Evolutionary conservation across 2,797 vertebrate species (phyloP).

Genomic region (Gobionotothen gibberifrons): DNA sequence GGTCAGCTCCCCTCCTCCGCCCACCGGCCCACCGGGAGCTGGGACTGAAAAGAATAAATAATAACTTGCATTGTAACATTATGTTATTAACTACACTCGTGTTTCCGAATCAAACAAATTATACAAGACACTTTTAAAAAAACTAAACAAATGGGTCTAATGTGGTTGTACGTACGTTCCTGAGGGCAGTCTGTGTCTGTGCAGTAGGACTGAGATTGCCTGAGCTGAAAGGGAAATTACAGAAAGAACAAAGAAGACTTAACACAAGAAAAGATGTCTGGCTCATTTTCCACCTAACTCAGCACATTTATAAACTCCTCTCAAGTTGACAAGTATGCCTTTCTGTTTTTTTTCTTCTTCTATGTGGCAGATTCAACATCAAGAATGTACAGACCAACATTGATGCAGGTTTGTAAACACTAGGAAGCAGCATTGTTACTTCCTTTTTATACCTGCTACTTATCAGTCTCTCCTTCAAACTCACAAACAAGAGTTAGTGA

Average conservation of each 20-base stretch:
- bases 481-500: too few relatives aligned
- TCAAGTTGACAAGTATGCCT: too few relatives aligned
- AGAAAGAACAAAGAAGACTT: constrained; percentile 9
- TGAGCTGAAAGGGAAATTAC: constrained; percentile 85
- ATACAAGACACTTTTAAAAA: not conserved
- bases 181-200: constrained; percentile 85
- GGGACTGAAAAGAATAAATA: constrained; percentile 85
- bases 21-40: constrained; percentile 86
- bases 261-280: not conserved
- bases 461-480: too few relatives aligned
- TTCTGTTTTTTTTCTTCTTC: too few relatives aligned
- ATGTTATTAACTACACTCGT: not conserved
- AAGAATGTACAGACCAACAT: too few relatives aligned
- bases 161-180: constrained; percentile 78
- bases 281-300: too few relatives aligned
- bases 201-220: constrained; percentile 97
- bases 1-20: constrained; percentile 84
- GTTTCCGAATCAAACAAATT: constrained; percentile 2
- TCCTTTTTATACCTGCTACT: too few relatives aligned
- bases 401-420: too few relatives aligned
- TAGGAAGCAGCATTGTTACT: too few relatives aligned
- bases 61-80: constrained; percentile 6
- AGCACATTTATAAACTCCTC: too few relatives aligned
- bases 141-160: not conserved
- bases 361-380: too few relatives aligned